Conservation (phyloP, 2,797 vertebrate species). For the Leontopithecus rosalia region DNA sequence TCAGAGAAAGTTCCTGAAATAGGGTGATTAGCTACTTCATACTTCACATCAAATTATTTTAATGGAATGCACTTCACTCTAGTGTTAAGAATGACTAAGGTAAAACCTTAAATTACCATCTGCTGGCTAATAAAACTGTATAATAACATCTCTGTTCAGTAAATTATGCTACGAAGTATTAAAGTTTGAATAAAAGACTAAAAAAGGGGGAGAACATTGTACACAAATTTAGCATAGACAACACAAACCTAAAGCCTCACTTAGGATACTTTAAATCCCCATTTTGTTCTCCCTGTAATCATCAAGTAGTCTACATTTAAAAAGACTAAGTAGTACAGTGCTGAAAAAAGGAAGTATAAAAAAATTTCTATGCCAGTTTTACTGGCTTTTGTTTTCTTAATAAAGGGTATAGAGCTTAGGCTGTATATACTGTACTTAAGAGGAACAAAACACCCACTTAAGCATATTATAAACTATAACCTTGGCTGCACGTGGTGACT, state of each 20-base stretch:
- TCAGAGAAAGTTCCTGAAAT: slow-evolving; percentile 6
- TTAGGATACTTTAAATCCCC: slow-evolving; percentile 68
- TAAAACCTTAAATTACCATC: slow-evolving; percentile 45
- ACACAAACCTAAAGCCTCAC: slow-evolving; percentile 57
- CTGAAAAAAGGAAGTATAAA: slow-evolving; percentile 36
- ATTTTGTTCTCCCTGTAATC: slow-evolving; percentile 72
- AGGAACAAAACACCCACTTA: background rate
- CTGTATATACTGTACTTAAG: background rate
- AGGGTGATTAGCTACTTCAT: slow-evolving; percentile 14
- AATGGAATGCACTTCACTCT: slow-evolving; percentile 15
- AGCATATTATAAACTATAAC: background rate
- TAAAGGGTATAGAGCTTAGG: slow-evolving; percentile 40
- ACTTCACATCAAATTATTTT: slow-evolving; percentile 26
- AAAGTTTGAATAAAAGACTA: slow-evolving; percentile 54
- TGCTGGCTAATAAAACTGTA: slow-evolving; percentile 51
- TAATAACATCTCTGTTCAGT: slow-evolving; percentile 38
- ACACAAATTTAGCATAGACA: slow-evolving; percentile 49
- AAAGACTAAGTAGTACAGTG: slow-evolving; percentile 40
- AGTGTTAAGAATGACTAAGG: slow-evolving; percentile 4
- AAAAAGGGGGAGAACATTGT: slow-evolving; percentile 67
- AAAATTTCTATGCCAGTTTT: background rate
- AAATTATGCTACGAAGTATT: slow-evolving; percentile 63
- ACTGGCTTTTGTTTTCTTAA: slow-evolving; percentile 57
- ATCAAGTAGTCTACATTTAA: slow-evolving; percentile 64
- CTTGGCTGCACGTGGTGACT: background rate